A percentile compares a stretch with the other conserved stretches of the same genome.
phyloP scores from a whole-genome alignment of 2,888 invertebrate genomes.

The Protula sp. region DNA sequence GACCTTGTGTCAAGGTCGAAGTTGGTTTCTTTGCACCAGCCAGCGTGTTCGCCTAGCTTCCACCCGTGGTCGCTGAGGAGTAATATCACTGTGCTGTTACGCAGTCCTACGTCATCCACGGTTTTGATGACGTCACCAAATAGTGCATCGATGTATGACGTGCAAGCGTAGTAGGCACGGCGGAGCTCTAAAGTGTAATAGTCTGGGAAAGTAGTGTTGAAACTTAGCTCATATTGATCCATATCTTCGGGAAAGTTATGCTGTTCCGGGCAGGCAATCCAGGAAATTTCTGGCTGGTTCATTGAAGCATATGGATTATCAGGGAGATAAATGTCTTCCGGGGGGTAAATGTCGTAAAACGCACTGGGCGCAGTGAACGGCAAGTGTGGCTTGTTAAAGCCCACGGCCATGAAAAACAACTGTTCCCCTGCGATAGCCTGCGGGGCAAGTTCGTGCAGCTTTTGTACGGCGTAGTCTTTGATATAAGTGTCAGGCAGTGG shows the following conservation, averaged over 20 bases:
- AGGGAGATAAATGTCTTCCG: background rate
- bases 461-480: background rate
- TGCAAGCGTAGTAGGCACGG: background rate
- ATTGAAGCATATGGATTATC: background rate
- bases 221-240: background rate
- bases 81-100: background rate
- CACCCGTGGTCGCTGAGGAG: background rate
- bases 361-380: conserved; percentile 14
- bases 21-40: conserved; percentile 32
- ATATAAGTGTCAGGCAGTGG: background rate
- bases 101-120: background rate
- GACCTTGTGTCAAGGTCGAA: conserved; percentile 31
- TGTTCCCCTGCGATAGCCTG: conserved; percentile 2
- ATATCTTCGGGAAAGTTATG: background rate
- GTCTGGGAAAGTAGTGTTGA: background rate
- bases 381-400: conserved; percentile 18
- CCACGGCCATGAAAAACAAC: conserved; percentile 21
- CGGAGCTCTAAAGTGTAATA: background rate
- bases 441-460: background rate
- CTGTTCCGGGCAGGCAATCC: background rate
- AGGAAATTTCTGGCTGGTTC: background rate
- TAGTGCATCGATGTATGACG: background rate
- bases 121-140: background rate
- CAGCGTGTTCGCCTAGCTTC: conserved; percentile 27
- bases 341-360: conserved; percentile 5